Base-by-base conservation (phyloP, 2,797 vertebrate species). In the Hippopotamyrus pictus region DNA sequence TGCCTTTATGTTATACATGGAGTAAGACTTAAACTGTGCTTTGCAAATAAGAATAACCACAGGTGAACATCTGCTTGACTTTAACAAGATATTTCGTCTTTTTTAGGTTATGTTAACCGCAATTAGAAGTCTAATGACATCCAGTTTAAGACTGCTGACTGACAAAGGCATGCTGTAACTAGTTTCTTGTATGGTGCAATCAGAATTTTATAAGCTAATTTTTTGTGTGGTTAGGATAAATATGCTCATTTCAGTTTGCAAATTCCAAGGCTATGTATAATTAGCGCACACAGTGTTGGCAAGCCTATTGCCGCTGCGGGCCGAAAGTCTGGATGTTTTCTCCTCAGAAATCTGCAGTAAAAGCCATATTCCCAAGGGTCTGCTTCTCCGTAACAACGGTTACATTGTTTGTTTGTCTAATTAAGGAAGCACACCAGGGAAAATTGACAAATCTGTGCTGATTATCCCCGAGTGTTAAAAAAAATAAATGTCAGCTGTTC, bases 171-270 rank as follows among this genome's bases (percentile, higher is more conserved):
- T 91, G 89, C 90, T 86, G 89, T 90, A 90, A 91, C 91, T 86
- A 88, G 50, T 91, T 87, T 90, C 90, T 91, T 91, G 93, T 95
- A 95, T 95, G 93, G 90, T 86, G 85, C 2, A 73, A 53, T 1
- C 0, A 87, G 46, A 3, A 65, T 92, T 95, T 96, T 95, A 95
- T 88, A 51, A 92, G 92, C 89, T 89, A 17, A 57, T 93, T 93
- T 93, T 92, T 92, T 94, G 88, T 89, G 88, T 91, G 69, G 91
- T 88, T 89, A 91, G 91, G 88, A 93, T 93, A 94, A 95, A 94
- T 91, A 91, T 92, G 91, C 93, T 93, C 90, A 91, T 95, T 96
- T 94, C 93, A 91, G 92, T 88, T 90, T 90, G 92, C 90, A 94
- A 93, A 96, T 91, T 93, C 91, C 91, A 88, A 92, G 93, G 89